Evolutionary conservation across 2,113 vertebrate species (phyloP), one percentile per base, ranked within the genome.

Genomic region (Sinocyclocheilus rhinocerous): DNA sequence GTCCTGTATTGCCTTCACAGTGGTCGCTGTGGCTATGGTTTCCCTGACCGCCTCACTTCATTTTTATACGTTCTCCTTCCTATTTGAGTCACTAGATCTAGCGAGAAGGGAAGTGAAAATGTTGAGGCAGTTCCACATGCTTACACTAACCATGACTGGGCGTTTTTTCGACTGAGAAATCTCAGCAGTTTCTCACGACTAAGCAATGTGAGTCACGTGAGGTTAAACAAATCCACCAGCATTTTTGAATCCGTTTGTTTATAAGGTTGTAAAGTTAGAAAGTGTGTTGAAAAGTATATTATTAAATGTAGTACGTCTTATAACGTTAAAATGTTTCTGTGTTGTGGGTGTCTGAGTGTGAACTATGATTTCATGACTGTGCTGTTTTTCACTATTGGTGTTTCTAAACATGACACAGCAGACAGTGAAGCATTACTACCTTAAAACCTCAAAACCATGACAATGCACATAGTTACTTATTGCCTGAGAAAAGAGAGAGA

Each of bases 91-190:
- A 20, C 57, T 76, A 26, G n/a, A 29, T 81, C 24, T 26, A 10
- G 13, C 4, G 36, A 67, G 79, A 84, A 26, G 22, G 75, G 87
- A 90, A 90, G 63, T 80, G 85, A 83, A 82, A 80, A 67, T 83
- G 79, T 75, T 87, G 87, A 85, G 36, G 55, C 72, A 88, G 76
- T 67, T 52, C 70, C 73, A 85, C 26, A 82, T 48, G 26, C 29
- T 33, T 11, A 13, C 12, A 55, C 63, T 87, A 76, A 90, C 48
- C 89, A 61, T 87, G 85, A 90, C 63, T 73, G 29, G 76, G 57
- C 73, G 45, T 1, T 65, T 22, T 22, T 22, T 61, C 18, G 48
- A 16, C 57, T 67, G 72, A 70, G 18, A 42, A 82, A 80, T 59
- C n/a, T 24, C 85, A 65, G 50, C 29, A 36, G 55, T 33, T 20